Base-by-base conservation (phyloP, 2,113 vertebrate species). In the Apodemus sylvaticus region DNA sequence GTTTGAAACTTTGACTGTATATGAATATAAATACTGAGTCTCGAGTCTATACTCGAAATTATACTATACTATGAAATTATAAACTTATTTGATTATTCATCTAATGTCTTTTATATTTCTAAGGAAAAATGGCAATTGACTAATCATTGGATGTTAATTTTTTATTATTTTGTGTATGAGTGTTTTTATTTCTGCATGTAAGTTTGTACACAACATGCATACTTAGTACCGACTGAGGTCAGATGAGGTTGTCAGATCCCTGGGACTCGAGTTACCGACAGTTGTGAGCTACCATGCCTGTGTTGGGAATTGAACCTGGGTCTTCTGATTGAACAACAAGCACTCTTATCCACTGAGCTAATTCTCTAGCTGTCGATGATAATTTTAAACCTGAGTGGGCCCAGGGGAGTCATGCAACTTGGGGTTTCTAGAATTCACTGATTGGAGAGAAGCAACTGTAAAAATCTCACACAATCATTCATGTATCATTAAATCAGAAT, bases 321-420 rank as follows among this genome's bases (percentile, higher is more conserved):
- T 42, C 58, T 42, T 83, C 81, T 62, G 7, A n/a, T 42, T 62
- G 58, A 62, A 7, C 22, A 42, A 14, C 24, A 82, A 83, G 24
- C 36, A 31, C 58, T 83, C n/a, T 62, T 42, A 82, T 10, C n/a
- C 24, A 62, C 58, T 31, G n/a, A 62, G 58, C 3, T 42, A 62
- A 62, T 4, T 29, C 55, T 82, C 81, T 14, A 42, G 13, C 24
- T 29, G 24, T 20, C 22, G 60, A 89, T 39, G n/a, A 22, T 73
- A 78, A 96, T 53, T 87, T 95, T 85, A 92, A 81, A 3, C 48
- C 13, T 45, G 82, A 62, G 17, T 68, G 83, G 94, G 39, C 36
- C 48, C 45, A 83, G 24, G 5, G 51, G 64, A 9, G 36, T 86
- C 60, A 60, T 60, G 16, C 9, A 86, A 31, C 39, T 89, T 73